These are phyloP conservation scores for Leptobrachium leishanense DNA, from an alignment of 2,113 vertebrate genomes.

Conservation along the genomic window DNA sequence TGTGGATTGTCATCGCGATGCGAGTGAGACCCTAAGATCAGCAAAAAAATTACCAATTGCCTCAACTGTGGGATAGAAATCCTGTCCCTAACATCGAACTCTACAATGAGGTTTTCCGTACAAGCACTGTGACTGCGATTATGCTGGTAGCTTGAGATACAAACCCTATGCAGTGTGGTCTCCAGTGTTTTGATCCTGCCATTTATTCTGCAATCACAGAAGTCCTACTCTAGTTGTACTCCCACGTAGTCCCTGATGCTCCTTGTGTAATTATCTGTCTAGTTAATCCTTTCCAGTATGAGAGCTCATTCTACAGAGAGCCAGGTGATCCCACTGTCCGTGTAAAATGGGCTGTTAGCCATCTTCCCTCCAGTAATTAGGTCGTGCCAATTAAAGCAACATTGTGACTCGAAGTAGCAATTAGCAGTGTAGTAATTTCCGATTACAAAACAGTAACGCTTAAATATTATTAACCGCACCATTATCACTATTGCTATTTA, in stretches of 20 bases:
- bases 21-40: no score
- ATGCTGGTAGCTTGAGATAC: no score
- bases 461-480: conserved; percentile 47
- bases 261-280: conserved; percentile 5
- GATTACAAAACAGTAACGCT: conserved; percentile 39
- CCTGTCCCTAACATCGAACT: no score
- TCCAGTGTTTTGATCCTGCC: not conserved
- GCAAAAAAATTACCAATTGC: no score
- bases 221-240: not conserved
- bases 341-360: conserved; percentile 39
- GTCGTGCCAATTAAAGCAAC: conserved; percentile 35
- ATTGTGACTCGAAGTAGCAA: conserved; percentile 40
- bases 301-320: not conserved
- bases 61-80: no score
- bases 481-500: conserved; percentile 51
- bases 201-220: not conserved
- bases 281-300: conserved; percentile 4
- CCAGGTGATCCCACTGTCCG: conserved; percentile 25
- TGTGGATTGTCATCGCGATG: no score
- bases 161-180: not conserved
- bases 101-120: no score
- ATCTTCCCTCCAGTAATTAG: conserved; percentile 39
- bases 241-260: conserved; percentile 8
- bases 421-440: conserved; percentile 37
- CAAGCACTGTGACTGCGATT: no score